These are phyloP conservation scores for Anas bahamensis DNA, from an alignment of 2,797 vertebrate genomes.

Conservation along the genomic window DNA sequence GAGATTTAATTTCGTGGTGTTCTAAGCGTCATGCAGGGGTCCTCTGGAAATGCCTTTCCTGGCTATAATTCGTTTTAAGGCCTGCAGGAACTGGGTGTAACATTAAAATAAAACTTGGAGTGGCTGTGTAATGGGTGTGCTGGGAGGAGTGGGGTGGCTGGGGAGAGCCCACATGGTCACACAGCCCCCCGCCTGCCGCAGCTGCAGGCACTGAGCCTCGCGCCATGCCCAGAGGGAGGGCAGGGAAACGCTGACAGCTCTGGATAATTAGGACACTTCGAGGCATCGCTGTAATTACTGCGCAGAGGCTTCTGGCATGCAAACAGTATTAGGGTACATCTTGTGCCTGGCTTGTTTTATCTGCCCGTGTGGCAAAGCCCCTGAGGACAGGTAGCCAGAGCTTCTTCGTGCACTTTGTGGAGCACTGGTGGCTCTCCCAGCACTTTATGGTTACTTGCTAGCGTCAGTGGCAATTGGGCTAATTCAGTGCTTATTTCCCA, in stretches of 20 bases:
- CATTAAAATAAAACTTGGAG: neutral
- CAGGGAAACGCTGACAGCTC: constrained; percentile 55
- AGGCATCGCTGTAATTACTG: constrained; percentile 44
- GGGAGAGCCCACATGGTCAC: neutral
- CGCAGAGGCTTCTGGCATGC: constrained; percentile 45
- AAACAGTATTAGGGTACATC: constrained; percentile 4
- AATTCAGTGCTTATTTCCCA: neutral
- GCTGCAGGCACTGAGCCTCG: constrained; percentile 19
- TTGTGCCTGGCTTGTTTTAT: constrained; percentile 2
- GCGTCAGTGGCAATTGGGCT: neutral
- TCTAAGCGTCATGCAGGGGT: neutral
- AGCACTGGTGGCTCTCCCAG: neutral
- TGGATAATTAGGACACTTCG: constrained; percentile 43
- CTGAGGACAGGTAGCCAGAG: neutral
- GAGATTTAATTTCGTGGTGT: neutral
- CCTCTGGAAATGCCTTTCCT: neutral
- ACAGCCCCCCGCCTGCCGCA: neutral
- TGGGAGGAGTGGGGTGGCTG: neutral
- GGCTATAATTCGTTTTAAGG: neutral
- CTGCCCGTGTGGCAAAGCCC: neutral
- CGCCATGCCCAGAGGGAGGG: constrained; percentile 32
- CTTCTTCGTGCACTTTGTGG: neutral
- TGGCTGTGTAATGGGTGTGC: fast-evolving
- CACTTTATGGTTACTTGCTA: neutral
- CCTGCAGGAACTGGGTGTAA: neutral